Base-by-base conservation (phyloP, 2,113 vertebrate genomes). In the Gallinago media region DNA sequence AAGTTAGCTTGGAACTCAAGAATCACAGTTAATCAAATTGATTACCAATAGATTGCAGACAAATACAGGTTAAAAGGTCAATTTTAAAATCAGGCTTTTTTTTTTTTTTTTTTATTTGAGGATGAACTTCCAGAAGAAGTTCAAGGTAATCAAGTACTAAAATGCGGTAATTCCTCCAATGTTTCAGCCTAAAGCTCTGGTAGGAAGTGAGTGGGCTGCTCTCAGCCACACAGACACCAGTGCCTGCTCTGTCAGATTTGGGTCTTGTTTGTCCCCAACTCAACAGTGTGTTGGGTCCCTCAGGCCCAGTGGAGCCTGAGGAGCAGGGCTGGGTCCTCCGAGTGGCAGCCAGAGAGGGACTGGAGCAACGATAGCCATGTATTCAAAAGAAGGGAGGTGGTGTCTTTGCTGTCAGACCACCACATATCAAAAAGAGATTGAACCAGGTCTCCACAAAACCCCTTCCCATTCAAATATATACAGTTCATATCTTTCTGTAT, bases 291-390 rank as follows among this genome's bases (percentile, higher is more conserved):
- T 36, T n/a, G 46, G 29, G 61, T 75, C 17, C 76, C 58, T 34
- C 1, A 0, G 19, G 32, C 62, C 65, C 78, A 42, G 56, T 5
- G 29, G 66, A 75, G 34, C 36, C 67, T 50, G 0, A 0, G 18
- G 65, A 63, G 61, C n/a, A 52, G 32, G 46, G 61, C 52, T 36
- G 52, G 62, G 15, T 31, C 38, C 54, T 52, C 71, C 7, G 36
- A 2, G 13, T 2, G 0, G 36, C 15, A n/a, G n/a, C 38, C 26
- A 18, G 44, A 40, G 59, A 58, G 20, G 52, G 65, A 49, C 1
- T 1, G 38, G 2, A 55, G 32, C 65, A 56, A 42, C 0, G 2
- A 44, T 7, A 42, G 9, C 31, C n/a, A 38, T 2, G 3, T 7
- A 56, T 20, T 16, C 18, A 32, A 22, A 78, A 23, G 11, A 71